Evolutionary conservation across 2,797 vertebrate species (phyloP).

Genomic region (Anomalospiza imberbis): DNA sequence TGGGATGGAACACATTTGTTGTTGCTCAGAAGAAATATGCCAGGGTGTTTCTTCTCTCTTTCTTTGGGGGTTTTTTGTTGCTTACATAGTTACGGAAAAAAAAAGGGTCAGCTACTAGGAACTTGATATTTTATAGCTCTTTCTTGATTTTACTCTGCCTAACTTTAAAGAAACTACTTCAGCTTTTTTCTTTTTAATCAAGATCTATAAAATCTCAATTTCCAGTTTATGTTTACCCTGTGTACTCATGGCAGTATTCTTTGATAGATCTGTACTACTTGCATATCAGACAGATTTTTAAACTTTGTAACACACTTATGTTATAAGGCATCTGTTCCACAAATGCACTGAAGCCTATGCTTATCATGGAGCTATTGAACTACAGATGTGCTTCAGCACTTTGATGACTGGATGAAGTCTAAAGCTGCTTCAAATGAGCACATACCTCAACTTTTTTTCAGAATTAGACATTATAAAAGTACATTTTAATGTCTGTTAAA

Average conservation of each 20-base stretch:
- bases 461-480: neutral
- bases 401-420: neutral
- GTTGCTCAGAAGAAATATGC: neutral
- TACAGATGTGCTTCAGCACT: neutral
- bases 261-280: neutral
- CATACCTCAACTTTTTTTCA: neutral
- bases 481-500: neutral
- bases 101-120: neutral
- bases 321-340: neutral
- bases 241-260: neutral
- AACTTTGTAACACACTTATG: neutral
- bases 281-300: neutral
- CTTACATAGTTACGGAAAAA: neutral
- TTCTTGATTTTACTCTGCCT: neutral
- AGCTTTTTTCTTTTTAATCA: neutral
- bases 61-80: neutral
- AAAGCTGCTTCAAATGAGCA: neutral
- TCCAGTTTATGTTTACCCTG: neutral
- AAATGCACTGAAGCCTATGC: neutral
- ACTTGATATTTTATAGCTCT: neutral
- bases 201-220: neutral
- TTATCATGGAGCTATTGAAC: neutral
- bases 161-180: neutral
- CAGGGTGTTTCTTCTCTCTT: neutral
- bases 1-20: neutral